Evolutionary conservation across 2,113 vertebrate genomes (phyloP), one percentile per base, ranked within the genome.

Genomic region (Erpornis zantholeuca): DNA sequence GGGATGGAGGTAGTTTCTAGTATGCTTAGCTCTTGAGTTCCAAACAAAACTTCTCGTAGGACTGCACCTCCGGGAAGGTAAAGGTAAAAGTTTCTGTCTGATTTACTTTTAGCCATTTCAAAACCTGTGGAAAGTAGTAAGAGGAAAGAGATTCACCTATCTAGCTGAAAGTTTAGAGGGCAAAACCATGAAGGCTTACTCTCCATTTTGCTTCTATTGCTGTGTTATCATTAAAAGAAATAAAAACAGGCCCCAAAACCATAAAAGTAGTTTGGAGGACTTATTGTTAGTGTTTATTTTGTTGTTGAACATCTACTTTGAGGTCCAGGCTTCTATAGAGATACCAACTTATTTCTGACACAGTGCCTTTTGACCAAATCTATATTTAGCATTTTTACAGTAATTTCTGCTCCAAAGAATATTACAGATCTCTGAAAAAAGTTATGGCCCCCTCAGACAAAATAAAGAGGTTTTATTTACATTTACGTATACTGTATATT

Each of bases 11-110:
- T 72, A 88, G 83, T 92, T 96, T 93, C 56, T 89, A 63, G 18
- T 44, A 66, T 2, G 13, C 13, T 65, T 92, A 82, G 31, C 54
- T 90, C 63, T 68, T 86, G 25, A 60, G 75, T 91, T 27, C n/a
- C 38, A 85, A 91, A 76, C 21, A 75, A 72, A 94, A 73, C 73
- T 88, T 89, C 86, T 82, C 49, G 50, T 35, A 73, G 18, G 57
- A 53, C 44, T 94, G 17, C 81, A 68, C 79, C 52, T 93, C 68
- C 83, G 53, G 20, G 42, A 94, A 93, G 27, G 27, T 75, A 92
- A 92, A 92, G 60, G 42, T 75, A 92, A 92, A 92, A 56, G 42
- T 86, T 92, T 83, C 21, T 47, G 52, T 86, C n/a, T 94, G 76
- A 73, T 84, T 93, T 92, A 45, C n/a, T 70, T 89, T 86, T 45